Conservation (phyloP, 2,113 vertebrate species). For the Oryzias javanicus region DNA sequence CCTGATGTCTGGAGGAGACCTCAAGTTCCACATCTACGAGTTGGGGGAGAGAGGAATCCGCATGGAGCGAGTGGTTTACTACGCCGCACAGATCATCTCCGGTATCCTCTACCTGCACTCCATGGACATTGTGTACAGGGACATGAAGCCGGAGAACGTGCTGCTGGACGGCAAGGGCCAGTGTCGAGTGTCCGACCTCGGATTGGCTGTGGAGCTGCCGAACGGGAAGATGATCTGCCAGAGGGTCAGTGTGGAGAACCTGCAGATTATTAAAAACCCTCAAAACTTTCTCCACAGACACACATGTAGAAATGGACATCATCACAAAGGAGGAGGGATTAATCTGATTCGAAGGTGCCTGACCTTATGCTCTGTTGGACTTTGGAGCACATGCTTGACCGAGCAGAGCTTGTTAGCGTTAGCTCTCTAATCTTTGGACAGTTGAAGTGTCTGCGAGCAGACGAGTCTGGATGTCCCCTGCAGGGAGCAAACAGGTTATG, state of each 20-base stretch:
- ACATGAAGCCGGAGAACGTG: constrained; percentile 94
- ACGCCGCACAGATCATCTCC: constrained; percentile 85
- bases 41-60: constrained; percentile 56
- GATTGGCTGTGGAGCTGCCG: constrained; percentile 84
- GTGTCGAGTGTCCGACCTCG: constrained; percentile 89
- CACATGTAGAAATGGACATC: neutral
- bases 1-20: constrained; percentile 93
- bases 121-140: constrained; percentile 86
- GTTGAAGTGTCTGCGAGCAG: constrained; percentile 22
- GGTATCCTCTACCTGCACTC: constrained; percentile 87
- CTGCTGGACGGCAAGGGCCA: constrained; percentile 87
- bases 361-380: constrained; percentile 12
- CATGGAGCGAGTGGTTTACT: constrained; percentile 84
- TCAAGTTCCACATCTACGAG: constrained; percentile 89
- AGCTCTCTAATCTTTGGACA: constrained; percentile 37
- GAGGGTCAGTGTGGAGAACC: constrained; percentile 78
- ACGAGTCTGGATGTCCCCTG: constrained; percentile 20
- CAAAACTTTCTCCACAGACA: neutral
- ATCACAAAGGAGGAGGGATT: constrained; percentile 4
- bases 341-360: constrained; percentile 53
- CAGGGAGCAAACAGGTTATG: neutral
- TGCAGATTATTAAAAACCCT: constrained; percentile 4
- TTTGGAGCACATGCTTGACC: constrained; percentile 1
- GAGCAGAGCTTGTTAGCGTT: constrained; percentile 18
- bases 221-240: constrained; percentile 80